Base-by-base conservation (phyloP, 2,888 invertebrate species). In the Hofmannophila pseudospretella region DNA sequence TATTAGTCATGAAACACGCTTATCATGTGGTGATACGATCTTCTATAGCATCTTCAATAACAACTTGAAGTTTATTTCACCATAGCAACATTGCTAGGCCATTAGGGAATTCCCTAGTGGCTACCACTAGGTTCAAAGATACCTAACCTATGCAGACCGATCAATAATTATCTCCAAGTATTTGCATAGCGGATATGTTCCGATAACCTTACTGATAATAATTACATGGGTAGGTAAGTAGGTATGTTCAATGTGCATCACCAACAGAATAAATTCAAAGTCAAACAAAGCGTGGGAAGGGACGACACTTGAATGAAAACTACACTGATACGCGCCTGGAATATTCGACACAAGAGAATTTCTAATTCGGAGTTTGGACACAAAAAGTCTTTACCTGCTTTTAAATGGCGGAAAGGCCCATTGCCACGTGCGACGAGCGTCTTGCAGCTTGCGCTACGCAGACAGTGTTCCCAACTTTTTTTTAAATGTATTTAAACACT, bases 351-450 rank as follows among this genome's bases (percentile, higher is more conserved):
- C 12, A 23, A 23, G 12, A 22, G 32, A 32, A 32, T 32, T 9
- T 32, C 27, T 25, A n/a, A 63, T 61, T 67, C 65, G 59, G 67
- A 70, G 70, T 72, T 69, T 61, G 51, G 42, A 43, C 39, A 55
- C 68, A 82, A 82, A 84, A 85, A 78, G 72, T 53, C 51, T 67
- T 79, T 86, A 86, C 85, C 85, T 86, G 85, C 77, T 54, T 58
- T 60, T 67, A 67, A 72, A 71, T 69, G 75, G 77, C 84, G 81
- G 85, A 77, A 82, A 80, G 80, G 68, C 54, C 67, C 66, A 55
- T 63, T 86, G 85, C 85, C 85, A 85, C 85, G 85, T 85, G 85
- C 85, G 81, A 50, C 52, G 27, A 35, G 31, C 45, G 55, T 39
- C 36, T 26, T 54, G 75, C 80, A 77, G 77, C 79, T 79, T 80